A percentile compares a stretch with the other conserved stretches of the same genome.
Conservation (phyloP, 2,113 vertebrate species). For the Coptodon rendalli region DNA sequence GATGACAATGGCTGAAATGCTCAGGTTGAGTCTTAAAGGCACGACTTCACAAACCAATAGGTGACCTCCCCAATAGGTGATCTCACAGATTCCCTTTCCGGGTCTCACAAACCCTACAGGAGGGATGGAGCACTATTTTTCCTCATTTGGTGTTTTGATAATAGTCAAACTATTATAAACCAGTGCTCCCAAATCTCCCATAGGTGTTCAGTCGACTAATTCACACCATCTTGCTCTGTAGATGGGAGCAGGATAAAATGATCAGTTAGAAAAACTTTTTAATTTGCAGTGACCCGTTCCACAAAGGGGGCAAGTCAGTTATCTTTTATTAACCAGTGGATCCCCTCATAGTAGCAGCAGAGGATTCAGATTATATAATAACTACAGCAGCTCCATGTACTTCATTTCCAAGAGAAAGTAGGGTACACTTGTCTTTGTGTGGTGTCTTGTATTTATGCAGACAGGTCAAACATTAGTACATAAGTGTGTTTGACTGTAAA, state of each 20-base stretch:
- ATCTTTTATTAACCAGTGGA: background rate
- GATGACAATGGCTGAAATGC: background rate
- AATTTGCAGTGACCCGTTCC: background rate
- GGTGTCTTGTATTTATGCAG: background rate
- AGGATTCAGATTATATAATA: background rate
- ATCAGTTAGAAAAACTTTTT: background rate
- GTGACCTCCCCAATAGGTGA: background rate
- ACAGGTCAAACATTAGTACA: slow-evolving; percentile 12
- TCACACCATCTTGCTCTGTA: background rate
- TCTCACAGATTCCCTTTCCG: background rate
- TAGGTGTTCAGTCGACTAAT: accelerated
- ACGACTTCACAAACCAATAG: background rate
- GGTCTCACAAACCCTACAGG: background rate
- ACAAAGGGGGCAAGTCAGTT: background rate
- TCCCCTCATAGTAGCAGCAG: background rate
- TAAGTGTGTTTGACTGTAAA: background rate
- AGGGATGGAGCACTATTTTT: background rate
- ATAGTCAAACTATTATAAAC: background rate
- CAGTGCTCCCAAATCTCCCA: background rate
- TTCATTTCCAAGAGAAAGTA: background rate
- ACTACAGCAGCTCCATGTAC: background rate
- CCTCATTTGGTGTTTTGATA: accelerated
- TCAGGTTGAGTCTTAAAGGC: background rate
- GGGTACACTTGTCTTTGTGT: background rate
- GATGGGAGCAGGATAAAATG: background rate